Percentiles rank a stretch among this genome's conserved stretches.
Conservation (phyloP, 2,113 vertebrate genomes). For the Vireo altiloquus region DNA sequence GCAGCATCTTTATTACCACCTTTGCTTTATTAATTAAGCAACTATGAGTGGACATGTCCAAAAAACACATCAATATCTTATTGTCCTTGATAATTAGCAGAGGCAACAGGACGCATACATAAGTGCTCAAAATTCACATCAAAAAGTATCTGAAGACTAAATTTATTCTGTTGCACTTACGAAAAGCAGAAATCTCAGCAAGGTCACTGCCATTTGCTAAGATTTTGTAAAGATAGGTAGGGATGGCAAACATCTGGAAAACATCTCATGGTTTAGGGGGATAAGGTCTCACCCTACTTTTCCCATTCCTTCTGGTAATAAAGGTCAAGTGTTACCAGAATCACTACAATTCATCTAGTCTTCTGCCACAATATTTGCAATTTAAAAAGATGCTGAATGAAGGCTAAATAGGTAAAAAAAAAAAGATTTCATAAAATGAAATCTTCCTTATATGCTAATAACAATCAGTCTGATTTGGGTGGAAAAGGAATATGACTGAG, state of each 20-base stretch:
- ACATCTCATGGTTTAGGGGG: not conserved
- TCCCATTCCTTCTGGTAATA: not conserved
- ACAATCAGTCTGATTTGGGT: not conserved
- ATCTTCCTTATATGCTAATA: not conserved
- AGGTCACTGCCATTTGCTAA: not conserved
- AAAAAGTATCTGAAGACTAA: not conserved
- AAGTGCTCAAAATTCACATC: not conserved
- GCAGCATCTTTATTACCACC: not conserved
- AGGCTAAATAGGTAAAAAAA: not conserved
- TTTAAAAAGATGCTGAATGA: not conserved
- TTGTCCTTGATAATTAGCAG: not conserved
- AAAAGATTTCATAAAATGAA: not conserved
- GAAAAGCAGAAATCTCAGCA: not conserved
- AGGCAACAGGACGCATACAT: not conserved
- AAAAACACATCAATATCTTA: not conserved
- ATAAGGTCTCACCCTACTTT: not conserved
- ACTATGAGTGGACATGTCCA: fast-evolving
- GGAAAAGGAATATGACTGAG: not conserved
- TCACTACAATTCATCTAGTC: not conserved
- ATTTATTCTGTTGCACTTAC: not conserved
- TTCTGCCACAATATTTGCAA: not conserved
- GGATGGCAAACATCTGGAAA: not conserved
- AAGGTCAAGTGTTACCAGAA: not conserved
- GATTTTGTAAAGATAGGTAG: not conserved
- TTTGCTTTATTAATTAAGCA: not conserved